Base-by-base conservation (phyloP, 2,888 invertebrate species). In the Habrosyne pyritoides region DNA sequence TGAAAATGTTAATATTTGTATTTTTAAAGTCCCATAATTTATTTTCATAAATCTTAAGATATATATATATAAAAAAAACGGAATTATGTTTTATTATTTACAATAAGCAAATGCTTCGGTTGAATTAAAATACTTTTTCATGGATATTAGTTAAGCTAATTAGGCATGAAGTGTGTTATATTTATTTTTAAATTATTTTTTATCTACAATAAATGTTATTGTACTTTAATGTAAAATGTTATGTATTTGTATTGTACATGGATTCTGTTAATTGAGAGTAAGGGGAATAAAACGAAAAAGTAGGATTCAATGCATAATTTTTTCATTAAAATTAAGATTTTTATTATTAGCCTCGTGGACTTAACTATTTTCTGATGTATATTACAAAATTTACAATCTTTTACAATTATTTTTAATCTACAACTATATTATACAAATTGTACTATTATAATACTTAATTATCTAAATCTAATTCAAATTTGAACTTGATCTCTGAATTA, bases 291-390 rank as follows among this genome's bases (percentile, higher is more conserved):
- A 84, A 83, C 73, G 71, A 76, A 54, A 21, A 30, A 55, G 47
- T 68, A 63, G 63, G 66, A 67, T 74, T 75, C 71, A 68, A 64
- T 73, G 69, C 56, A 62, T 70, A 77, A 42, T 75, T 73, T 61
- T 77, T 72, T 78, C 66, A 79, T 77, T 73, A 71, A 71, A 71
- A 73, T 59, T 78, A 74, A 68, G 75, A 69, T 68, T 75, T 69
- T 68, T 80, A 80, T 68, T 78, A 69, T 70, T 88, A 90, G 91
- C 90, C 89, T 91, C 90, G 62, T 77, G 59, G 66, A 73, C 75
- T 82, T 83, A 83, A 56, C 65, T 71, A 72, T 66, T 66, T 63
- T 61, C 66, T 69, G 64, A 75, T 58, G 61, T 66, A 73, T 72
- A 72, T 68, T 69, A 78, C 73, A 42, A 79, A 80, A 89, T 89